phyloP scores from a whole-genome alignment of 2,797 vertebrate species.

The Cryptoblepharus egeriae region DNA sequence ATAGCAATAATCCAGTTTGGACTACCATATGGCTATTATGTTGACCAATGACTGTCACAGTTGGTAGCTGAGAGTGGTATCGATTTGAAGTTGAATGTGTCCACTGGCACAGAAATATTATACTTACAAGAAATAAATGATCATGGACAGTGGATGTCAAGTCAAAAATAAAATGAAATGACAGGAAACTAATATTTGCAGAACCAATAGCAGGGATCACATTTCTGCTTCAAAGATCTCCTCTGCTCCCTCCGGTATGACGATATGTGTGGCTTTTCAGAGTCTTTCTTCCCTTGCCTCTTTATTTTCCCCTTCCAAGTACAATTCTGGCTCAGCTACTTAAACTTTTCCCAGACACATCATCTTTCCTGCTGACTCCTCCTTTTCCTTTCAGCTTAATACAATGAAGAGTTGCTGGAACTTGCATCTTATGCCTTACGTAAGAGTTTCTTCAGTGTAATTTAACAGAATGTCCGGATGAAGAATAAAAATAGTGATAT shows the following conservation, averaged over 20 bases:
- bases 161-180: conserved; percentile 33
- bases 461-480: conserved; percentile 17
- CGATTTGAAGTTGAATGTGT: conserved; percentile 1
- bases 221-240: conserved; percentile 21
- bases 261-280: conserved; percentile 6
- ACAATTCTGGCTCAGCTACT: conserved; percentile 12
- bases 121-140: conserved; percentile 17
- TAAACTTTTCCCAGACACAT: background rate
- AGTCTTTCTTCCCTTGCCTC: background rate
- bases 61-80: background rate
- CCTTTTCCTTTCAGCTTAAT: conserved; percentile 26
- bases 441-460: conserved; percentile 19
- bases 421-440: conserved; percentile 10
- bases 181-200: conserved; percentile 20
- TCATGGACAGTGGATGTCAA: background rate
- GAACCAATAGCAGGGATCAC: conserved; percentile 11
- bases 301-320: conserved; percentile 16
- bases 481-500: conserved; percentile 2
- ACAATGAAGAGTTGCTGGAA: conserved; percentile 20
- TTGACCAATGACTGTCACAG: background rate
- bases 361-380: conserved; percentile 6
- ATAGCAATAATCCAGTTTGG: too few relatives aligned
- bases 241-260: background rate
- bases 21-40: too few relatives aligned
- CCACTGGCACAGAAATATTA: conserved; percentile 8